A percentile compares a stretch with the other conserved stretches of the same genome.
phyloP scores from a whole-genome alignment of 2,113 vertebrate genomes.

The Mungos mungo region DNA sequence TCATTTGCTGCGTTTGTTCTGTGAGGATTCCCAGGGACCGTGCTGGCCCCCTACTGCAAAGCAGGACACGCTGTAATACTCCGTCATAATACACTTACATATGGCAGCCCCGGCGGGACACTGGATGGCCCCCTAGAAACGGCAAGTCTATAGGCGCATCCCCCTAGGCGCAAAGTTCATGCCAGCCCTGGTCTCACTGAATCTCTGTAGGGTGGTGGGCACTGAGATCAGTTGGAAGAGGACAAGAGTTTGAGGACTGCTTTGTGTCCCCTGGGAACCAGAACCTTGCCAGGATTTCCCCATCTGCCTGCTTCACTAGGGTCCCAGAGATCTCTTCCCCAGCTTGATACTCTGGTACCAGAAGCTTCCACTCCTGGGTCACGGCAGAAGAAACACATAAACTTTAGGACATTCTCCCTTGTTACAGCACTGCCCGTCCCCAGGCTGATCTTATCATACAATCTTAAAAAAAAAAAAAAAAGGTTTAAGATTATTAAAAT shows the following conservation, averaged over 20 bases:
- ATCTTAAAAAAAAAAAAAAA: background rate
- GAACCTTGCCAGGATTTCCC: background rate
- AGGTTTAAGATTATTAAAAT: background rate
- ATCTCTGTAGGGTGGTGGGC: background rate
- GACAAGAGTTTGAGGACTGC: background rate
- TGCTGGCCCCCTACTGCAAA: background rate
- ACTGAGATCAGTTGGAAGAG: no score
- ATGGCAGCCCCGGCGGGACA: background rate
- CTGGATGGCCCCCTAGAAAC: background rate
- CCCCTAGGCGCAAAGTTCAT: background rate
- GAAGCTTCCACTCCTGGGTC: background rate
- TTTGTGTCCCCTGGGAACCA: background rate
- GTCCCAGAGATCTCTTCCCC: background rate
- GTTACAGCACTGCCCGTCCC: background rate
- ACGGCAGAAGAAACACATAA: background rate
- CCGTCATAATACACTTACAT: background rate
- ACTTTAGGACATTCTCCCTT: background rate
- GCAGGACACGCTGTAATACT: background rate
- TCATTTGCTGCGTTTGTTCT: background rate
- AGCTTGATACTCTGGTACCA: background rate
- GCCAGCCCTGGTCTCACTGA: accelerated
- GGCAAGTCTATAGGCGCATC: background rate
- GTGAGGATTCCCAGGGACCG: background rate
- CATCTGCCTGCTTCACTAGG: background rate
- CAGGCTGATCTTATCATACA: background rate